Evolutionary conservation across 2,113 vertebrate species (phyloP), one percentile per base, ranked within the genome.

Genomic region (Paramisgurnus dabryanus): DNA sequence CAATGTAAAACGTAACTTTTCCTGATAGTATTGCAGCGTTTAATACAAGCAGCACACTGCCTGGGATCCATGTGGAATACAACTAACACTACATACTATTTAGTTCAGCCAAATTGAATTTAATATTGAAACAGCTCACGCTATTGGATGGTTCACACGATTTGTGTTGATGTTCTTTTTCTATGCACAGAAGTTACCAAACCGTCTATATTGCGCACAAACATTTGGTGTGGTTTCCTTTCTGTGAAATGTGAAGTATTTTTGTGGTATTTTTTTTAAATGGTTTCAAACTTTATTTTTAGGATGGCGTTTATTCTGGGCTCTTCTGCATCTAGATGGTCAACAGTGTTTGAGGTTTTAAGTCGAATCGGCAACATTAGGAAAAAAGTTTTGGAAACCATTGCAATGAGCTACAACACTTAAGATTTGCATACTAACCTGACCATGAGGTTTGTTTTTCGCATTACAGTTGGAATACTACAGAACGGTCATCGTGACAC

Each of bases 11-110:
- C 55, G 12, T 53, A 58, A 58, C 17, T 60, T 60, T 60, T 73
- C 39, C 40, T 73, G 55, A 73, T 45, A 18, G n/a, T 60, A 22
- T 60, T 73, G 5, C n/a, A 73, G 22, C n/a, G 22, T 73, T 15
- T 11, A 73, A n/a, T 41, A n/a, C 55, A 60, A 57, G 39, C 34
- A 18, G 69, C 70, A 58, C 57, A 60, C 71, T 45, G 71, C 55
- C 40, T 12, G 18, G n/a, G 39, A 58, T 72, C 39, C 2, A 58
- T 58, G 40, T 72, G n/a, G 27, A 71, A 17, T 53, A 7, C 47
- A 34, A 34, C 22, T 15, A 2, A 11, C 4, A 34, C 27, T 34
- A 34, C 69, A 57, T 39, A n/a, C 70, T 58, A 15, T 47, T 70
- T 70, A 27, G 49, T 70, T 10, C 68, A 53, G 27, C 27, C 27